These are phyloP conservation scores for Epirrhoe tristata DNA, from an alignment of 2,888 invertebrate genomes.

Conservation along the genomic window DNA sequence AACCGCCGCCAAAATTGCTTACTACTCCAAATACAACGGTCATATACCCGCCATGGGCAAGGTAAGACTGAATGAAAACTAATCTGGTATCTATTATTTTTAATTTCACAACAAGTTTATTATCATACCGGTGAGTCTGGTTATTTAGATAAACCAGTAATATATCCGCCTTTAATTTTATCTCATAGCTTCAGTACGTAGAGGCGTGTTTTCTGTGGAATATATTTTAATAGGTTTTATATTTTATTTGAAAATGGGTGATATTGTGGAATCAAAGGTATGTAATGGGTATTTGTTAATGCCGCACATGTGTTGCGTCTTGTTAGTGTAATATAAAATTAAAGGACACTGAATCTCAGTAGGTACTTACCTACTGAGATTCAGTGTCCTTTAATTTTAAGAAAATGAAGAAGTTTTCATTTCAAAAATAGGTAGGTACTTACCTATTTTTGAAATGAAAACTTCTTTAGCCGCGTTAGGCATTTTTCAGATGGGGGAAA, in stretches of 20 bases:
- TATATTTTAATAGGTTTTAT: conserved; percentile 28
- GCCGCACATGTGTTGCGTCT: no score
- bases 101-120: conserved; percentile 48
- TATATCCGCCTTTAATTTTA: conserved; percentile 20
- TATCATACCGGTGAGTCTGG: conserved; percentile 65
- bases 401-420: no score
- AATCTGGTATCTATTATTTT: conserved; percentile 40
- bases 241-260: conserved; percentile 54
- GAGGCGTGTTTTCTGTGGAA: conserved; percentile 12
- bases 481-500: no score
- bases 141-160: conserved; percentile 32
- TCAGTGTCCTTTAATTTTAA: no score
- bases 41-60: conserved; percentile 89
- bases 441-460: no score
- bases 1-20: conserved; percentile 86
- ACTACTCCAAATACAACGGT: conserved; percentile 88
- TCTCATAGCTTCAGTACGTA: background rate
- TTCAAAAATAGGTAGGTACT: no score
- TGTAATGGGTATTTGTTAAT: conserved; percentile 19
- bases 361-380: no score
- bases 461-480: no score
- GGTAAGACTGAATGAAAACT: conserved; percentile 68
- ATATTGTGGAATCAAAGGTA: conserved; percentile 59
- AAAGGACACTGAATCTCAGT: no score
- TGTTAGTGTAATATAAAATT: no score